phyloP scores from a whole-genome alignment of 2,113 vertebrate genomes.

The Aphyosemion australe region DNA sequence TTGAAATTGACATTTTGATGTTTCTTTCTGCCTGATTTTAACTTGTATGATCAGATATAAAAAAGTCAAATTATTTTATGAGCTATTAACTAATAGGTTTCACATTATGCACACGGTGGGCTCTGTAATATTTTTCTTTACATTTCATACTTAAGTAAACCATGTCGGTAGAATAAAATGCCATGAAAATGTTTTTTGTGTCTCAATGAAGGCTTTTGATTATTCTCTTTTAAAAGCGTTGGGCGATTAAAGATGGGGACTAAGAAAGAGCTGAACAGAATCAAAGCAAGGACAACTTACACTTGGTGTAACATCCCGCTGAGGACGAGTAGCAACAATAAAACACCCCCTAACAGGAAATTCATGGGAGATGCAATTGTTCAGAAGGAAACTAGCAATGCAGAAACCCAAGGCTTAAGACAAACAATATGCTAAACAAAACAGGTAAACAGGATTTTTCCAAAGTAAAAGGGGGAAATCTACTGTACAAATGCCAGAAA shows the following conservation, averaged over 20 bases:
- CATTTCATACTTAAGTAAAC: conserved; percentile 8
- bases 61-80: background rate
- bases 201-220: background rate
- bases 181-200: background rate
- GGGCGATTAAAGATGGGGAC: too few species aligned
- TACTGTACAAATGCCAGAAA: too few species aligned
- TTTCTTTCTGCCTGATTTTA: conserved; percentile 14
- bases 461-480: too few species aligned
- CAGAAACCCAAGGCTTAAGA: too few species aligned
- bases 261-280: background rate
- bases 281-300: background rate
- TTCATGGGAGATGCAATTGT: background rate
- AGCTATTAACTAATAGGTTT: background rate
- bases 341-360: background rate
- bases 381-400: background rate
- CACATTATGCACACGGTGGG: background rate
- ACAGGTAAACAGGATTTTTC: too few species aligned
- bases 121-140: conserved; percentile 17
- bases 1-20: conserved; percentile 12
- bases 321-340: background rate
- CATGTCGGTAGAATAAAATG: background rate
- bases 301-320: background rate
- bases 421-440: too few species aligned
- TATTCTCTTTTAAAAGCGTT: too few species aligned
- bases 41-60: conserved; percentile 8